A percentile compares a stretch with the other conserved stretches of the same genome.
phyloP scores from a whole-genome alignment of 1,140 invertebrate species.

The Luehdorfia chinensis region DNA sequence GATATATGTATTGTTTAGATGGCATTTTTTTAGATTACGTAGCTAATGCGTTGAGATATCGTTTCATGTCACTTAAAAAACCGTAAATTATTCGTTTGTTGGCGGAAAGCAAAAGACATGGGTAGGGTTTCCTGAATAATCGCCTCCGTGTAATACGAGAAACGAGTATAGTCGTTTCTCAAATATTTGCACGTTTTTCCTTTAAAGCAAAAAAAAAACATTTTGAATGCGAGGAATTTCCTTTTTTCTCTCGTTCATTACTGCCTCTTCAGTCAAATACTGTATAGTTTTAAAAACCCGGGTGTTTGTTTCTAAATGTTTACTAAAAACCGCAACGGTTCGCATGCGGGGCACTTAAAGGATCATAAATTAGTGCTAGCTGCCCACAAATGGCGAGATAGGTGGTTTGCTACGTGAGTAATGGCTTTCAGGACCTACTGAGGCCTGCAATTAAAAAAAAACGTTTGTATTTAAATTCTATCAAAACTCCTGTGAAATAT shows the following conservation, averaged over 20 bases:
- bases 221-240: slow-evolving; percentile 17
- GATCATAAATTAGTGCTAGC: slow-evolving; percentile 63
- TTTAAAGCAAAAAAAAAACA: neutral
- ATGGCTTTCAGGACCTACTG: slow-evolving; percentile 58
- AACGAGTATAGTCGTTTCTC: slow-evolving; percentile 20
- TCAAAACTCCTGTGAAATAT: too few relatives aligned
- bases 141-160: slow-evolving; percentile 7
- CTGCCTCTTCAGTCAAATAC: neutral
- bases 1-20: too few relatives aligned
- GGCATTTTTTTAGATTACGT: too few relatives aligned
- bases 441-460: too few relatives aligned
- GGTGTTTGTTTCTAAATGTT: slow-evolving; percentile 18
- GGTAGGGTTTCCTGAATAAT: slow-evolving; percentile 40
- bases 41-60: slow-evolving; percentile 27
- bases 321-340: slow-evolving; percentile 39
- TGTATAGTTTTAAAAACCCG: neutral
- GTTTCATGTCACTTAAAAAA: slow-evolving; percentile 41
- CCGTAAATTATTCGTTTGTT: slow-evolving; percentile 47
- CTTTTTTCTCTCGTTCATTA: slow-evolving; percentile 27
- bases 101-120: slow-evolving; percentile 27
- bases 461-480: too few relatives aligned
- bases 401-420: slow-evolving; percentile 62
- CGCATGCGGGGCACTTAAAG: slow-evolving; percentile 59
- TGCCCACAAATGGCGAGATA: slow-evolving; percentile 64
- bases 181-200: slow-evolving; percentile 21